phyloP scores from a whole-genome alignment of 2,888 invertebrate genomes.

The Stenoptilia bipunctidactyla region DNA sequence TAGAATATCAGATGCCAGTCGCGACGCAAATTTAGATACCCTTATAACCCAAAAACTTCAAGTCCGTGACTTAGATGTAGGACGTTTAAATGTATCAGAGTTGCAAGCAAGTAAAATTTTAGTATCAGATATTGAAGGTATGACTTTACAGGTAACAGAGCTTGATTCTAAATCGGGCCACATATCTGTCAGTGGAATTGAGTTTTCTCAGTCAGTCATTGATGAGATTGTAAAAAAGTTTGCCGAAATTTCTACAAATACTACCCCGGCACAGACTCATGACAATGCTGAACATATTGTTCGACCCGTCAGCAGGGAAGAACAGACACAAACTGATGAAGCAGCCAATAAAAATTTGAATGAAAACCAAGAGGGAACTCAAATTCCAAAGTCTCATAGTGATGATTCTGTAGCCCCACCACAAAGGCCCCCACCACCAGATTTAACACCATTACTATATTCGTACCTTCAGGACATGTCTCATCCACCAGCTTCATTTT shows the following conservation, averaged over 20 bases:
- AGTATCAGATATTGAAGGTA: constrained; percentile 85
- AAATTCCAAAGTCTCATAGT: constrained; percentile 21
- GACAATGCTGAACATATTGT: constrained; percentile 21
- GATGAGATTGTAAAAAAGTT: constrained; percentile 75
- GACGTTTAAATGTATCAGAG: constrained; percentile 82
- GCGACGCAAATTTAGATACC: constrained; percentile 55
- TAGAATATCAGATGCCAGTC: constrained; percentile 35
- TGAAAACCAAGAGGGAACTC: constrained; percentile 18
- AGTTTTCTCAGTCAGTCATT: constrained; percentile 77
- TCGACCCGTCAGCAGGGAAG: constrained; percentile 43
- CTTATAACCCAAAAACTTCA: constrained; percentile 75
- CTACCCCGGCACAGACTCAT: constrained; percentile 18
- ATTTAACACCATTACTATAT: constrained; percentile 56
- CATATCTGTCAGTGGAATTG: constrained; percentile 76
- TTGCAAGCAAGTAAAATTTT: constrained; percentile 83
- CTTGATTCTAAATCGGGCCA: constrained; percentile 78
- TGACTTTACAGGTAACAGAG: constrained; percentile 79
- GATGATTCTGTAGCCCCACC: constrained; percentile 40
- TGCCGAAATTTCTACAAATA: constrained; percentile 50
- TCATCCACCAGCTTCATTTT: constrained; percentile 58
- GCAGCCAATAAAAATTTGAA: background rate
- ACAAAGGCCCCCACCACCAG: constrained; percentile 60
- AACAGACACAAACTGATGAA: constrained; percentile 53
- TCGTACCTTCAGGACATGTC: constrained; percentile 68
- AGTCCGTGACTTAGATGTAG: constrained; percentile 83